Conservation (phyloP, 2,113 vertebrate genomes). For the Mixornis gularis region DNA sequence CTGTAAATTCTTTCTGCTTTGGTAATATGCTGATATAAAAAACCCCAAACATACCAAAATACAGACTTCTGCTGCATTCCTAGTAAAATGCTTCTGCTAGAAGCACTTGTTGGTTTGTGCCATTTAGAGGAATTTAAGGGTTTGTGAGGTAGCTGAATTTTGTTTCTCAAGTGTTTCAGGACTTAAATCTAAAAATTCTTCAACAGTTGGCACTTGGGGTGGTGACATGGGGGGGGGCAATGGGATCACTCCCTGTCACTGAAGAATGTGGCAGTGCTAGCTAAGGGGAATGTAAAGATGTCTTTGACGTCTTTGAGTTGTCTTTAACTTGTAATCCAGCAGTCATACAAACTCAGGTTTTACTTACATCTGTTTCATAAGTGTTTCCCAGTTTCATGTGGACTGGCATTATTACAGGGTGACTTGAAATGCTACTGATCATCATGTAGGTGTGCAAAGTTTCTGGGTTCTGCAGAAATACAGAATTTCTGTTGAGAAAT, state of each 20-base stretch:
- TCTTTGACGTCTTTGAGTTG: neutral
- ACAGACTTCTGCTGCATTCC: neutral
- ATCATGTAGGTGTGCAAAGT: neutral
- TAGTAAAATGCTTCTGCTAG: neutral
- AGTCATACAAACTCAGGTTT: neutral
- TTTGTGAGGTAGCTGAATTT: neutral
- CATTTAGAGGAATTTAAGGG: neutral
- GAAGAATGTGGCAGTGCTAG: neutral
- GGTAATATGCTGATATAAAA: neutral
- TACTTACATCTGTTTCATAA: fast-evolving
- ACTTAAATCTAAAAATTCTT: neutral
- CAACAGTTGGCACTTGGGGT: fast-evolving
- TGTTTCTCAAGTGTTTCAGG: neutral
- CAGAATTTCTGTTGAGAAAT: neutral
- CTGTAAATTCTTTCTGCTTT: neutral
- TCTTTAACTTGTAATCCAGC: neutral
- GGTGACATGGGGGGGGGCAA: fast-evolving
- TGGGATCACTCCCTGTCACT: neutral
- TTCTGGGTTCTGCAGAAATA: neutral
- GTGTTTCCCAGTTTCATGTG: fast-evolving
- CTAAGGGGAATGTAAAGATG: neutral
- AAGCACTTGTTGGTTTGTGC: neutral
- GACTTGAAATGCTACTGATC: neutral
- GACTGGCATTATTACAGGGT: fast-evolving
- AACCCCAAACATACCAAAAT: neutral